Evolutionary conservation across 2,797 vertebrate genomes (phyloP), one percentile per base, ranked within the genome.

Genomic region (Schizothorax lantsangensis): DNA sequence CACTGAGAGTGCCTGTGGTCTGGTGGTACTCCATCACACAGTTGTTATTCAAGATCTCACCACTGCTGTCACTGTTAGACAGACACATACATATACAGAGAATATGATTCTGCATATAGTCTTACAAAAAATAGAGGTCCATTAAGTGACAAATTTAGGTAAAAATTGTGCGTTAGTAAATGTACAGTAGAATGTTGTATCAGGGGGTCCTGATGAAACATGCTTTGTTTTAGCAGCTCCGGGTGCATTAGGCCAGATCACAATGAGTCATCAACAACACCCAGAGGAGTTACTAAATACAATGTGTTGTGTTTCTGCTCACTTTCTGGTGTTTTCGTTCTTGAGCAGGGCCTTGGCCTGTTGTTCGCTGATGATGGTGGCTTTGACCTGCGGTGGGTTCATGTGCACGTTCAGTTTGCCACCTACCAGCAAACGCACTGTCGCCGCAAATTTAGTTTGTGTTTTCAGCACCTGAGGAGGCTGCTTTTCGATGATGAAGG

Each of bases 401-500:
- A 99, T 98, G 93, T 99, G 98, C 87, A 99, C 98, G 0, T 99
- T 99, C 90, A 99, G 95, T 93, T 99, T 98, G 73, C 98, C 98
- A 0, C 98, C 98, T 84, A 99, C 98, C 92, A 99, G 94, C 33
- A 99, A 96, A 81, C 98, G 96, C 87, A 99, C 97, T 0, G 97
- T 98, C 83, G 98, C 97, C 2, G 98, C 97, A 40, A 98, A 99
- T 94, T 97, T 98, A 45, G 97, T 98, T 95, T 99, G 98, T 0
- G 98, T 99, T 95, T 98, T 96, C 79, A 96, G 88, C 87, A 99
- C 98, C 91, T 99, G 98, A 0, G 98, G 98, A 0, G 98, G 97
- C 95, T 99, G 98, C 92, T 98, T 99, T 93, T 99, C 98, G 0
- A 99, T 99, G 93, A 99, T 99, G 94, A 99, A 99, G 5, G 97